Base-by-base conservation (phyloP, 2,888 invertebrate species). In the Andrena hattorfiana region DNA sequence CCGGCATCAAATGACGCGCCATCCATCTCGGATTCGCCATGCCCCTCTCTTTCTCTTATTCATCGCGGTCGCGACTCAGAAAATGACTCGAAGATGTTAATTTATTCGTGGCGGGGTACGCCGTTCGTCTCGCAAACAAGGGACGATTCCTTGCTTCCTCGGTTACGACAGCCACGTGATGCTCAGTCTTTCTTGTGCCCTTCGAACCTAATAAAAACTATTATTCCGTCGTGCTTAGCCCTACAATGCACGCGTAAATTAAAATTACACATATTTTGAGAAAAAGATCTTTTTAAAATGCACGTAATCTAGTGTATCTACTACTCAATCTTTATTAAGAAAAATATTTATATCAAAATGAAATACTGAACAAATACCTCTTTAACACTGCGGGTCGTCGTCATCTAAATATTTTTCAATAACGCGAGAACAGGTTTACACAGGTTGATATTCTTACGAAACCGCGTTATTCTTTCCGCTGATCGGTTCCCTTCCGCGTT, bases 121-220 rank as follows among this genome's bases (percentile, higher is more conserved):
- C 7, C 48, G 60, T 70, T 68, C 51, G 49, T 59, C 64, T 59
- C 59, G 66, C 32, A 77, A 77, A 73, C 69, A 81, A 63, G 16
- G 62, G 64, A 75, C 70, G 73, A 77, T 79, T 74, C 75, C 80
- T 85, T 62, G 74, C 79, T 76, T 26, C 23, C 20, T n/a, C 62
- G 10, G 60, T 64, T 30, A 26, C 49, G 63, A 66, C 30, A 83
- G 64, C 26, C 66, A 62, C 56, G 67, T 60, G 75, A 79, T 75
- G 70, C 56, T 56, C 26, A 26, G 26, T 20, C 32, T 64, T 71
- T 10, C 16, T 32, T 64, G 35, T 66, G 68, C 3, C 20, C 20
- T 1, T 8, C 13, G 16, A 23, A 26, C 20, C 54, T 77, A 82
- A 84, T 73, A 74, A 84, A 84, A 77, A 30, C 68, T 74, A 49